Conservation (phyloP, 2,113 vertebrate genomes). For the Chlamydotis undulata region DNA sequence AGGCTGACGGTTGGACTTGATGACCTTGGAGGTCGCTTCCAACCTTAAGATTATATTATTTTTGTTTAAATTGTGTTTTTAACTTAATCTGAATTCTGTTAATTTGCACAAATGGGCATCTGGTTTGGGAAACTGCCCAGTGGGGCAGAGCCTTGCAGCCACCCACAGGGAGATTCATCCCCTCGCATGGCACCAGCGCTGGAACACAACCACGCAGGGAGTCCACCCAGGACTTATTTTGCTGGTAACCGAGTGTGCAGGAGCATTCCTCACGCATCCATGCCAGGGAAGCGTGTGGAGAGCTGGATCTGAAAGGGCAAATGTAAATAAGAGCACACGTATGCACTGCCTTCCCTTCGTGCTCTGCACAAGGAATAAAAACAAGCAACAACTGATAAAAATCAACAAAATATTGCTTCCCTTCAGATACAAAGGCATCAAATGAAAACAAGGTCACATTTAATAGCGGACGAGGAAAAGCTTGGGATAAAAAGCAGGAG, state of each 20-base stretch:
- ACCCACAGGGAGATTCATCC: not conserved
- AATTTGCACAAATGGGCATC: not conserved
- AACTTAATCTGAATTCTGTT: not conserved
- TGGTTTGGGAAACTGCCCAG: not conserved
- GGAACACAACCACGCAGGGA: not conserved
- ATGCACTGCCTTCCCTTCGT: not conserved
- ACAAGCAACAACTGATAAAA: not conserved
- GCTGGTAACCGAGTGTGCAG: accelerated
- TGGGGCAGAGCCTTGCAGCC: not conserved
- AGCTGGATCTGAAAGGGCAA: not conserved
- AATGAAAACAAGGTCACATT: slow-evolving; percentile 8
- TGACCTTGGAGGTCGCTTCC: no score
- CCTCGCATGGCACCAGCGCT: not conserved
- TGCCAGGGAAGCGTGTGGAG: accelerated
- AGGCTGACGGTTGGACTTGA: no score
- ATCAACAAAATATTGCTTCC: not conserved
- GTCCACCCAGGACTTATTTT: not conserved
- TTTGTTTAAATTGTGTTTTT: not conserved
- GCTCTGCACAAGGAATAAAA: not conserved
- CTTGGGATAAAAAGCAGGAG: slow-evolving; percentile 18
- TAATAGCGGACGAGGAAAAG: slow-evolving; percentile 6
- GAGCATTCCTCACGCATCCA: not conserved
- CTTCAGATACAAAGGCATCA: not conserved
- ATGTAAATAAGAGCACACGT: accelerated
- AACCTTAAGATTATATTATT: not conserved